These are phyloP conservation scores for Periophthalmodon schlosseri DNA, from an alignment of 2,113 vertebrate genomes.

Conservation along the genomic window DNA sequence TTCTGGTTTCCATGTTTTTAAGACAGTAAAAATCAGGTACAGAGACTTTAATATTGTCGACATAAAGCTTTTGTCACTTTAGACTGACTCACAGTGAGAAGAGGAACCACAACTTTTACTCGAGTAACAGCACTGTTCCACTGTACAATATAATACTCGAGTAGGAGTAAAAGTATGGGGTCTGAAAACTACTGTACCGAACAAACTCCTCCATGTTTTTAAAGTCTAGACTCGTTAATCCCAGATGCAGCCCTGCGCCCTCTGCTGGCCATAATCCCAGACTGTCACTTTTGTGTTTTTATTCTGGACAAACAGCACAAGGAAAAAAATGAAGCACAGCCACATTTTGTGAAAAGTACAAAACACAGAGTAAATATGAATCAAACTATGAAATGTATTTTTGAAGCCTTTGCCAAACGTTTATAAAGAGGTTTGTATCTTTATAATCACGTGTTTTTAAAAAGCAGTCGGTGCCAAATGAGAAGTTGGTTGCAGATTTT, in stretches of 20 bases:
- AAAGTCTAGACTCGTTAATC: no score
- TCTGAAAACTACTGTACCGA: no score
- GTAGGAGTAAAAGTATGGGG: no score
- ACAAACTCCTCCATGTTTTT: no score
- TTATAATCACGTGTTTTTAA: background rate
- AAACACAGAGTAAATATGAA: background rate
- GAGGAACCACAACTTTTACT: no score
- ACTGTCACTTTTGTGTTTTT: conserved; percentile 37
- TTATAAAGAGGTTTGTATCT: background rate
- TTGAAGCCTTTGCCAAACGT: background rate
- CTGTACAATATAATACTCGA: no score
- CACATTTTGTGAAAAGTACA: conserved; percentile 3
- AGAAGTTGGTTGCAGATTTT: conserved; percentile 44
- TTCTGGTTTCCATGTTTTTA: no score
- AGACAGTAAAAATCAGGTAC: no score
- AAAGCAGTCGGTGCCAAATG: background rate
- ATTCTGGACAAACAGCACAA: conserved; percentile 37
- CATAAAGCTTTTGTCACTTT: no score
- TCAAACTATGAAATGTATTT: background rate
- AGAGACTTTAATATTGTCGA: no score
- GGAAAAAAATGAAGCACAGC: background rate
- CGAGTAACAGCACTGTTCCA: no score
- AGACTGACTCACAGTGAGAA: no score
- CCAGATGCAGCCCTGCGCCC: background rate
- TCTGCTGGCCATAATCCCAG: background rate